Conservation (phyloP, 1,140 invertebrate genomes). For the Neuroterus valhalla region DNA sequence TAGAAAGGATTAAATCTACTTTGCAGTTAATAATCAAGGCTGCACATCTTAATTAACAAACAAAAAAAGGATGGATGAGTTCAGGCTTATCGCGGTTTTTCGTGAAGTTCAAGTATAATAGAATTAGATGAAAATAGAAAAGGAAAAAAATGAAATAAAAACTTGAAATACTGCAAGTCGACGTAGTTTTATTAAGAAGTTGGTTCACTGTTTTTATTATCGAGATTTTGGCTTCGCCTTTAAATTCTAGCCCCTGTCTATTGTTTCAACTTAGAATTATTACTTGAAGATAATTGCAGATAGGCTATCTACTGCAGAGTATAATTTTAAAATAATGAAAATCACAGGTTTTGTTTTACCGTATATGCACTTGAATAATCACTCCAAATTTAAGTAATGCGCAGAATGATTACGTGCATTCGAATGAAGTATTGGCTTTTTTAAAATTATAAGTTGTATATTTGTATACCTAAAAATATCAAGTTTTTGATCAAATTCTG, state of each 20-base stretch:
- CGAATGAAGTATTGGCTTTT: not conserved
- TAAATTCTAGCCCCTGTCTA: not conserved
- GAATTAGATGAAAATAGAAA: not conserved
- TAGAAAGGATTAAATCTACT: no score
- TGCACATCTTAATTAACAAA: no score
- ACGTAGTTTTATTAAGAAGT: conserved; percentile 13
- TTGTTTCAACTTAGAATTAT: not conserved
- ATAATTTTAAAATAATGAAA: not conserved
- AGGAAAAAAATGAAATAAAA: conserved; percentile 14
- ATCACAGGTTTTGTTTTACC: conserved; percentile 1
- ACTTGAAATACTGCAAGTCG: not conserved
- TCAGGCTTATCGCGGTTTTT: no score
- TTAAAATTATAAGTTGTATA: conserved; percentile 9
- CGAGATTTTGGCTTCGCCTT: not conserved
- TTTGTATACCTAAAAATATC: not conserved
- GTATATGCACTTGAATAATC: not conserved
- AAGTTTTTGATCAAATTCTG: conserved; percentile 2
- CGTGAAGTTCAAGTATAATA: no score
- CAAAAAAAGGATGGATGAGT: no score
- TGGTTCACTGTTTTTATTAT: conserved; percentile 10
- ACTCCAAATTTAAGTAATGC: conserved; percentile 11
- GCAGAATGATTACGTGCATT: conserved; percentile 16
- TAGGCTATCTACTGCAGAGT: not conserved
- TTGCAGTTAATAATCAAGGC: no score
- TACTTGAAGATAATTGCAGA: not conserved